Evolutionary conservation across 2,797 vertebrate genomes (phyloP).

Genomic region (Sebastes variabilis): DNA sequence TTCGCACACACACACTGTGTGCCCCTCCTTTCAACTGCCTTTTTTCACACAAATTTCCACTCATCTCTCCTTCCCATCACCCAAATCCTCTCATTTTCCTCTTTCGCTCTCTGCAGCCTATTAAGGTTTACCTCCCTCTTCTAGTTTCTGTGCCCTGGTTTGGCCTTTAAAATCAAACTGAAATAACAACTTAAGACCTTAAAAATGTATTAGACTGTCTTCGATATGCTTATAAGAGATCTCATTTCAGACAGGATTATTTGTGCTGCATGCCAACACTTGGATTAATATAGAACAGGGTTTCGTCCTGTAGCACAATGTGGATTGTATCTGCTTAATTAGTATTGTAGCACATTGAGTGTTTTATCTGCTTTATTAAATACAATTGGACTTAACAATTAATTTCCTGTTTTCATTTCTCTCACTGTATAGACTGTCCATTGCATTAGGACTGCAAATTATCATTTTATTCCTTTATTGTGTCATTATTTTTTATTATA

Average conservation of each 20-base stretch:
- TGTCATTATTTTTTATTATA: constrained; percentile 10
- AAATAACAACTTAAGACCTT: constrained; percentile 28
- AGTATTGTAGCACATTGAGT: constrained; percentile 8
- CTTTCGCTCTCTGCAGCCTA: not conserved
- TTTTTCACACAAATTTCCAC: not conserved
- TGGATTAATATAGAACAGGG: constrained; percentile 26
- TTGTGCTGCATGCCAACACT: constrained; percentile 23
- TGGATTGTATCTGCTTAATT: constrained; percentile 48
- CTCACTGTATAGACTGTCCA: not conserved
- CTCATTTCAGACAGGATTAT: constrained; percentile 36
- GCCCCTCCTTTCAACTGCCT: not conserved
- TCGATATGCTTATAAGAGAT: constrained; percentile 40
- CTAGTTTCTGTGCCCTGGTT: not conserved
- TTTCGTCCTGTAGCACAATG: constrained; percentile 13
- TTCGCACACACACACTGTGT: not conserved
- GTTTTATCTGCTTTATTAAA: constrained; percentile 41
- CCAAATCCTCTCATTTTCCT: constrained; percentile 32
- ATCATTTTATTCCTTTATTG: constrained; percentile 7
- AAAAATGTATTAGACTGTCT: constrained; percentile 38
- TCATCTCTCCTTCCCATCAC: constrained; percentile 6
- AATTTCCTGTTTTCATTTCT: constrained; percentile 11
- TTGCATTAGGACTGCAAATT: not conserved
- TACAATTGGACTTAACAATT: constrained; percentile 18
- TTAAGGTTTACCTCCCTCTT: constrained; percentile 1
- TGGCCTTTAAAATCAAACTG: constrained; percentile 29